Base-by-base conservation (phyloP, 2,888 invertebrate species). In the Heliconius ethilla region DNA sequence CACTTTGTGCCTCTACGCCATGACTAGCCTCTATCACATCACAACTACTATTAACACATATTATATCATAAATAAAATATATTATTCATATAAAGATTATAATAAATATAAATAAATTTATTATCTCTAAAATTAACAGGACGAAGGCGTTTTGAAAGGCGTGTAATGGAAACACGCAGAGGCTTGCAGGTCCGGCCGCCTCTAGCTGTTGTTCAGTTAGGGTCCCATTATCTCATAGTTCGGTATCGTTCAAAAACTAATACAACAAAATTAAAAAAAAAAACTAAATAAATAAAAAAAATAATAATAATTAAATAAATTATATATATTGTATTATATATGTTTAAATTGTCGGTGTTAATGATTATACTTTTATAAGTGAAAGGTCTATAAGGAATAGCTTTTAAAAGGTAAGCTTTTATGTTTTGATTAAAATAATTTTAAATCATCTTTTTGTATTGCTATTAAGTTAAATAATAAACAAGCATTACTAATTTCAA, bases 181-280 rank as follows among this genome's bases (percentile, higher is more conserved):
- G 81, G 82, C 76, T 80, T 73, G 77, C 78, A 73, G 77, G 80
- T 77, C 75, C 66, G 72, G 59, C 80, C 79, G 78, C 78, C 77
- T 76, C 78, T 77, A 77, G 81, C 63, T 82, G 79, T 83, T 83
- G 82, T 84, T 87, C 87, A 89, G 90, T 90, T 86, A 86, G 85
- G 86, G 84, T 86, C 83, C 86, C 85, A 86, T 87, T 88, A 89
- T 86, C 87, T 86, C 83, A 82, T 82, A 81, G 84, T 80, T 80
- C 84, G 82, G 82, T 83, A 73, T 69, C 66, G 37, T 76, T 70
- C 27, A 29, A 75, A 76, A 76, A 40, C 2, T n/a, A 22, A 22
- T 25, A 51, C 33, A 51, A 59, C 59, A 77, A 69, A 62, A n/a
- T 55, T 25, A 18, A 15, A 51, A 51, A 45, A 45, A 45, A 15